Percentiles rank a stretch among this genome's conserved stretches.
Conservation (phyloP, 2,888 invertebrate species). For the Holacanthella duospinosa region DNA sequence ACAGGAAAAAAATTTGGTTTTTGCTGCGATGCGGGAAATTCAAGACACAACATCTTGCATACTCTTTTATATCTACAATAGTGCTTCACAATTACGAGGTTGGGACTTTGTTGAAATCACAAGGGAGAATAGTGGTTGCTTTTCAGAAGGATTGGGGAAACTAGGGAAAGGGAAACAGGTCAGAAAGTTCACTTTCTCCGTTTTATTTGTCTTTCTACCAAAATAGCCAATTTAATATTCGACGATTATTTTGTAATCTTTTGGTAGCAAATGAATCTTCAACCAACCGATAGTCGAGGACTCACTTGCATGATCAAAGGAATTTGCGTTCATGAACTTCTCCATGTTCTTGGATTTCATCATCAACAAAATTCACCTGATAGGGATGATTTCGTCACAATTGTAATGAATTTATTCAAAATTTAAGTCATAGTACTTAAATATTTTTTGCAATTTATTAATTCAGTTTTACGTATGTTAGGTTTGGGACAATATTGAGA, state of each 20-base stretch:
- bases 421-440: too few species aligned
- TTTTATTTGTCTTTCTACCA: not conserved
- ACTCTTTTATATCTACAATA: not conserved
- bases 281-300: not conserved
- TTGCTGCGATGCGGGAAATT: not conserved
- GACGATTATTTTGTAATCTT: not conserved
- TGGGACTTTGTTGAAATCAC: not conserved
- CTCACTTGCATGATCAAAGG: not conserved
- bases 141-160: not conserved
- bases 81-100: not conserved
- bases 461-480: too few species aligned
- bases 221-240: not conserved
- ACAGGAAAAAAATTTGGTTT: not conserved
- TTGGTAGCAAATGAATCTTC: not conserved
- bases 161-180: not conserved
- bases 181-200: not conserved
- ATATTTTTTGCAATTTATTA: too few species aligned
- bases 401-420: too few species aligned
- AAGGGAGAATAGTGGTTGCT: not conserved
- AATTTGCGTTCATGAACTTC: not conserved
- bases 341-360: slow-evolving; percentile 1
- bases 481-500: not conserved
- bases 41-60: not conserved
- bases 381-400: not conserved
- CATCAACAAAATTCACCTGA: not conserved